A percentile compares a stretch with the other conserved stretches of the same genome.
These are phyloP conservation scores for Lerista edwardsae DNA, from an alignment of 2,797 vertebrate genomes.

Conservation along the genomic window DNA sequence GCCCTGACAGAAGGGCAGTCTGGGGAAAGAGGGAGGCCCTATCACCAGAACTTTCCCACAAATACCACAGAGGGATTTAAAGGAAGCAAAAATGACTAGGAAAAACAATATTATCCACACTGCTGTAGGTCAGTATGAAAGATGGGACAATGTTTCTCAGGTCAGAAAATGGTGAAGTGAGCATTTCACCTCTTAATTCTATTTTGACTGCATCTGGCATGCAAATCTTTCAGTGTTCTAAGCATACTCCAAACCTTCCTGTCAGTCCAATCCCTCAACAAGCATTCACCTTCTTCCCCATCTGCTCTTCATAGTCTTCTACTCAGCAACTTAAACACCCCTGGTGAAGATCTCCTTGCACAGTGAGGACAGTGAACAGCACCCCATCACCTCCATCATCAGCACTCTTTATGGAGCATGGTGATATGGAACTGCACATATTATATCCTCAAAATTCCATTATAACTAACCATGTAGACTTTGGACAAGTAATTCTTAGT, in stretches of 20 bases:
- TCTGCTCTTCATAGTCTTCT: background rate
- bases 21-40: background rate
- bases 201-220: background rate
- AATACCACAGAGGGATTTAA: no score
- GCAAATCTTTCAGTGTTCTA: background rate
- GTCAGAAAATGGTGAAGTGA: no score
- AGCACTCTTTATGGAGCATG: background rate
- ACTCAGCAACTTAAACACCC: background rate
- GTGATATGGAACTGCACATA: background rate
- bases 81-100: no score
- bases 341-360: background rate
- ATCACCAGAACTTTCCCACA: background rate
- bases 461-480: background rate
- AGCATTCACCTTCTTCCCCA: background rate
- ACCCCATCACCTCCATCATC: no score
- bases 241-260: background rate
- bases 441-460: no score
- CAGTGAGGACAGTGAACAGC: background rate
- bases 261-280: background rate
- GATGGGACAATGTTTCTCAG: no score
- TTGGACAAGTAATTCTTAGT: background rate
- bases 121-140: background rate
- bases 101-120: background rate
- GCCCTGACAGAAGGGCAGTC: background rate
- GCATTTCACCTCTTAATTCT: no score